Conservation (phyloP, 2,888 invertebrate species). For the Orthonychiurus folsomi region DNA sequence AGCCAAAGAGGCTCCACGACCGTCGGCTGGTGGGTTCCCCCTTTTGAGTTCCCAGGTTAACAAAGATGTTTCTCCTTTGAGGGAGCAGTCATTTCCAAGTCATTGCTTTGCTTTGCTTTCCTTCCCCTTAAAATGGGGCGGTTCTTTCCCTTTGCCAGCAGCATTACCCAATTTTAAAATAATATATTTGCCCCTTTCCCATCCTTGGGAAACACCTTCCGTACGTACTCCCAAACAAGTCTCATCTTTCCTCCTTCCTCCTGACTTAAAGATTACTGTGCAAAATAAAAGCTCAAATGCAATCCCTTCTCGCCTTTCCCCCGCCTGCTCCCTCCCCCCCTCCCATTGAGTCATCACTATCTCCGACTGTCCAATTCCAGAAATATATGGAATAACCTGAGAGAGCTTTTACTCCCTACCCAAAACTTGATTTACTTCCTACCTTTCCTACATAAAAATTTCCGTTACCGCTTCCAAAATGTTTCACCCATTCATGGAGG, state of each 20-base stretch:
- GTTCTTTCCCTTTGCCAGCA: no score
- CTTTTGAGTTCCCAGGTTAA: slow-evolving; percentile 30
- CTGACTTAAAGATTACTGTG: neutral
- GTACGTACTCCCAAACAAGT: no score
- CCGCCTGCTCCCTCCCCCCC: neutral
- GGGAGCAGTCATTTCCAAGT: slow-evolving; percentile 26
- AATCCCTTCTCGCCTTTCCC: no score
- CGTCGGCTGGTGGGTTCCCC: no score
- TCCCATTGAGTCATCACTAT: slow-evolving; percentile 18
- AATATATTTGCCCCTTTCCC: neutral
- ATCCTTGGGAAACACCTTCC: neutral
- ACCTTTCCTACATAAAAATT: neutral
- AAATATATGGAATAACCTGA: slow-evolving; percentile 17
- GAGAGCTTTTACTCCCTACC: slow-evolving; percentile 14
- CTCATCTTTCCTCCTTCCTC: neutral
- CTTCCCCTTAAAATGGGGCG: neutral
- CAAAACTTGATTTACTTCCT: slow-evolving; percentile 23
- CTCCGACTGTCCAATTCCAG: slow-evolving; percentile 12
- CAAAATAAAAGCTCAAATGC: neutral
- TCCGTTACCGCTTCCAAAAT: neutral
- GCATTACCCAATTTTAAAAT: slow-evolving; percentile 1
- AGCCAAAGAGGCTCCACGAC: slow-evolving; percentile 18
- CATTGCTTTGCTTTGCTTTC: slow-evolving; percentile 19
- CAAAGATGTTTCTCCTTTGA: slow-evolving; percentile 29
- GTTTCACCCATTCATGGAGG: neutral